Evolutionary conservation across 2,113 vertebrate species (phyloP), one percentile per base, ranked within the genome.

Genomic region (Podarcis cretensis): DNA sequence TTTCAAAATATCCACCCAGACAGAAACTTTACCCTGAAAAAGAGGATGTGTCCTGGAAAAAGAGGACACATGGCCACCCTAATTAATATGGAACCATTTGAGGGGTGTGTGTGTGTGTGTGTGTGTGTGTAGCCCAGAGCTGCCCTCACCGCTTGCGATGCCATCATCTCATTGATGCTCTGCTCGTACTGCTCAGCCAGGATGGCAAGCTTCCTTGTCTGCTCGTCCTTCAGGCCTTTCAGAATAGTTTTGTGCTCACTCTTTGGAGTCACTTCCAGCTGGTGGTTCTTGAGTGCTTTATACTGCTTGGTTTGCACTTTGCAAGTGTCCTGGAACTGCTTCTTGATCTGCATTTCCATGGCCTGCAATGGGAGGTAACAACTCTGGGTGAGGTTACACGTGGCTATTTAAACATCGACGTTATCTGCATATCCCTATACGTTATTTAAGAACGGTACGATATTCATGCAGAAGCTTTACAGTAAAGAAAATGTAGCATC

Each of bases 141-240:
- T 35, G 59, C 87, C 92, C 98, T 97, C 95, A 99, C 99, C 97
- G 99, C 99, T 95, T 99, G 99, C 0, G 98, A 99, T 88, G 99
- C 99, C 99, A 99, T 99, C 99, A 99, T 99, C 96, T 99, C 98
- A 0, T 99, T 99, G 97, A 99, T 99, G 97, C 98, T 99, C 98
- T 99, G 99, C 97, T 99, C 99, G 0, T 99, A 99, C 96, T 99
- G 99, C 96, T 99, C 99, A 12, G 99, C 99, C 96, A 99, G 97
- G 96, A 99, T 98, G 97, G 99, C 99, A 90, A 99, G 97, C 96
- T 99, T 99, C 96, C 99, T 97, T 1, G 99, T 99, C 98, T 99
- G 99, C 97, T 99, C 99, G 0, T 99, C 99, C 96, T 99, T 99
- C 95, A 99, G 97, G 89, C 98, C 98, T 97, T 99, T 99, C 94